Conservation (phyloP, 2,797 vertebrate species). For the Dryobates pubescens region DNA sequence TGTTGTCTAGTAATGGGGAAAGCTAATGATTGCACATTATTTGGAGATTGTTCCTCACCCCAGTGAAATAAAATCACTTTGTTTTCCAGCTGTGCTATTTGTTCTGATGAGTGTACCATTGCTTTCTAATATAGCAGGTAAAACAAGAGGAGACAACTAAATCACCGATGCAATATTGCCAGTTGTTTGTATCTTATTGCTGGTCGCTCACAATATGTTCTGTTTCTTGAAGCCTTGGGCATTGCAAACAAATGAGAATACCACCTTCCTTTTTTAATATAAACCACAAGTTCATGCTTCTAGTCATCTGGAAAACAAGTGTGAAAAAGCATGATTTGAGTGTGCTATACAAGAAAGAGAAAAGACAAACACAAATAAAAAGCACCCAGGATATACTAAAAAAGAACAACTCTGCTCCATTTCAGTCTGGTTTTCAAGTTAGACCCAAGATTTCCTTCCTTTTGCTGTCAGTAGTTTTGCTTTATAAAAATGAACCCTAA, state of each 20-base stretch:
- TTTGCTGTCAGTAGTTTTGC: not conserved
- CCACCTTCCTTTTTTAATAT: slow-evolving; percentile 28
- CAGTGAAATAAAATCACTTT: not conserved
- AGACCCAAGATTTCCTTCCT: not conserved
- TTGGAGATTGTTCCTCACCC: not conserved
- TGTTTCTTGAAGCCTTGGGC: slow-evolving; percentile 22
- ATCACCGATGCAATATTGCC: slow-evolving; percentile 23
- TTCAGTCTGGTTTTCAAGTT: not conserved
- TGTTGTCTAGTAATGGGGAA: not conserved
- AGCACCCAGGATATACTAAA: not conserved
- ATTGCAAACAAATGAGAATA: not conserved
- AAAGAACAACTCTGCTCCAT: not conserved
- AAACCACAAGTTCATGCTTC: slow-evolving; percentile 33
- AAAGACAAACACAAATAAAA: not conserved
- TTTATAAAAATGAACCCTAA: not conserved
- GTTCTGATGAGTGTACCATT: not conserved
- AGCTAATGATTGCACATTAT: not conserved
- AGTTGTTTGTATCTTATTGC: not conserved
- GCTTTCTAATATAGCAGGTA: not conserved
- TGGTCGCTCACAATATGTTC: not conserved
- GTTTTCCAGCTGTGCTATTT: not conserved
- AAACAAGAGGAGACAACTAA: slow-evolving; percentile 7
- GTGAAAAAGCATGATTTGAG: not conserved
- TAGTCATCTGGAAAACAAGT: slow-evolving; percentile 14
- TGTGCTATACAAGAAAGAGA: not conserved